These are phyloP conservation scores for Aquatica leii DNA, from an alignment of 2,888 invertebrate species.

Conservation along the genomic window DNA sequence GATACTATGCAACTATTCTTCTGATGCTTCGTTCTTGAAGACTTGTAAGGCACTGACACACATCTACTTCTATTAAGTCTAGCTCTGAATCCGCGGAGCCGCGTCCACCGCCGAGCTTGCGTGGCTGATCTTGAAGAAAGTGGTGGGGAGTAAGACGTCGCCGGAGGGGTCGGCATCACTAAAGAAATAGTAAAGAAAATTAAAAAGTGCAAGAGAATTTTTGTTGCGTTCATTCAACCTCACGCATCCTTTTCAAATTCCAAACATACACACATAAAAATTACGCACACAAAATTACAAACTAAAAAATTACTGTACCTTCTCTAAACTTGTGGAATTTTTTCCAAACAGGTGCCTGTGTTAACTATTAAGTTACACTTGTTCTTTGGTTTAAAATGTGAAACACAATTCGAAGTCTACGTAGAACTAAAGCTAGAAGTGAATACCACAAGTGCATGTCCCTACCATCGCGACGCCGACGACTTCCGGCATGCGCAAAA, in stretches of 20 bases:
- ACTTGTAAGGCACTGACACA: slow-evolving; percentile 20
- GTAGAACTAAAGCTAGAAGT: slow-evolving; percentile 24
- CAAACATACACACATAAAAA: slow-evolving; percentile 8
- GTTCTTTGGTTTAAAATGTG: slow-evolving; percentile 9
- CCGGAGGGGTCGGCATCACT: slow-evolving; percentile 49
- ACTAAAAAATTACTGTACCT: slow-evolving; percentile 7
- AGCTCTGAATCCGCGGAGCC: slow-evolving; percentile 28
- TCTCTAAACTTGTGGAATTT: too few relatives aligned
- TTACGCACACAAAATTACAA: not conserved
- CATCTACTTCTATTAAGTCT: slow-evolving; percentile 23
- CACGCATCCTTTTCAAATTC: slow-evolving; percentile 21
- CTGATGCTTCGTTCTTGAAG: slow-evolving; percentile 21
- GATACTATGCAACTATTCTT: not conserved
- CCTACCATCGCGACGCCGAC: slow-evolving; percentile 52
- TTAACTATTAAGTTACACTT: slow-evolving; percentile 16
- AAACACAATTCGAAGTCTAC: slow-evolving; percentile 21
- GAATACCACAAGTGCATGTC: slow-evolving; percentile 48
- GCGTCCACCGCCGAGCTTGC: slow-evolving; percentile 50
- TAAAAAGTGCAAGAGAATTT: slow-evolving; percentile 29
- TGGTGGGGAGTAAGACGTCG: slow-evolving; percentile 54
- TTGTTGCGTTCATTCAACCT: slow-evolving; percentile 14
- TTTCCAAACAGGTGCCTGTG: slow-evolving; percentile 1
- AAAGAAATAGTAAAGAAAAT: slow-evolving; percentile 47
- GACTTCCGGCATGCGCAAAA: slow-evolving; percentile 56
- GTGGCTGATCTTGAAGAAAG: slow-evolving; percentile 50